A percentile compares a stretch with the other conserved stretches of the same genome.
phyloP scores from a whole-genome alignment of 2,888 invertebrate species.

The Eupithecia inturbata region DNA sequence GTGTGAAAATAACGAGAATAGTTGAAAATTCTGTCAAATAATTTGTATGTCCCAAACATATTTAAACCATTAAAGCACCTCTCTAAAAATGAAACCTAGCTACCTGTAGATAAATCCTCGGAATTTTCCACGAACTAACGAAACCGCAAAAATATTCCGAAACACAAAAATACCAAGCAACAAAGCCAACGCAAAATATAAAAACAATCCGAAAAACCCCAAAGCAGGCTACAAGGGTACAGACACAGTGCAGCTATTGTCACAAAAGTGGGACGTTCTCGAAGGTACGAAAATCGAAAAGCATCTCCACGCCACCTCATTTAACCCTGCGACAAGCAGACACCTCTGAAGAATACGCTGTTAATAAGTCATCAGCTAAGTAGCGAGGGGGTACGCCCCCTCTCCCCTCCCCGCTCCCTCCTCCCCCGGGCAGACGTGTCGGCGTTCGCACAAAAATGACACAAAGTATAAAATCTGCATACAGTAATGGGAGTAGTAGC shows the following conservation, averaged over 20 bases:
- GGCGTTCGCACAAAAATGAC: constrained; percentile 79
- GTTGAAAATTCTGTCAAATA: background rate
- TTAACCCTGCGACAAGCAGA: constrained; percentile 80
- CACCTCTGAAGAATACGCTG: constrained; percentile 83
- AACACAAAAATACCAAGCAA: constrained; percentile 5
- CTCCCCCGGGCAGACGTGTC: constrained; percentile 46
- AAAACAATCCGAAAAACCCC: constrained; percentile 18
- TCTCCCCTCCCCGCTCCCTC: too few relatives aligned
- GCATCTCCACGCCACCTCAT: constrained; percentile 74
- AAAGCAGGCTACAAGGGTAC: constrained; percentile 19
- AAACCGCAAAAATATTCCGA: background rate
- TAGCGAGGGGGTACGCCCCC: constrained; percentile 59
- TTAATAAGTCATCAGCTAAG: constrained; percentile 85
- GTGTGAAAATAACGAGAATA: background rate
- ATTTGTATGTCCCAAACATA: background rate
- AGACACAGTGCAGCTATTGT: constrained; percentile 47
- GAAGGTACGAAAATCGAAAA: constrained; percentile 67
- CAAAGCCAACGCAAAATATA: constrained; percentile 18
- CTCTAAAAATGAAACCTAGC: background rate
- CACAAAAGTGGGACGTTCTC: constrained; percentile 71
- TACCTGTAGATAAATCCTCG: background rate
- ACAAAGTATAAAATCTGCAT: constrained; percentile 83
- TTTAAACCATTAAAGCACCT: background rate
- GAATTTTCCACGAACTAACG: background rate
- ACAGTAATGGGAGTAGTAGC: constrained; percentile 75